Evolutionary conservation across 2,797 vertebrate genomes (phyloP), one percentile per base, ranked within the genome.

Genomic region (Gallinago stenura): DNA sequence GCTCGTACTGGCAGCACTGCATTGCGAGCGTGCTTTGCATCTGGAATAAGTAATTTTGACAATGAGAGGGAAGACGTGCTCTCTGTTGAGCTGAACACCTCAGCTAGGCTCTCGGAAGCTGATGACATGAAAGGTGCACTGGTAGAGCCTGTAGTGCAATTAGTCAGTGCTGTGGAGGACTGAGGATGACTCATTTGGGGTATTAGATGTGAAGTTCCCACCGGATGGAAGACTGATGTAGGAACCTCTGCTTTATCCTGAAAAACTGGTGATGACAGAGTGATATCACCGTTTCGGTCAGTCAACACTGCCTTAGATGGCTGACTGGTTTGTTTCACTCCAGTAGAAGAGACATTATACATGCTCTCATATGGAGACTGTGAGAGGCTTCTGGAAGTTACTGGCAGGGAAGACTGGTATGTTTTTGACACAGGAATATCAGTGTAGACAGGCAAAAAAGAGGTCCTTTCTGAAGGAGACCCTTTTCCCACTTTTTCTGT

Each of bases 41-140:
- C 53, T 31, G 87, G 43, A 71, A 75, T 17, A 12, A 75, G n/a
- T 61, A 51, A 45, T 87, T 83, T 66, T 86, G 56, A 88, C 76
- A 77, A 12, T 54, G 46, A 41, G 60, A 95, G 80, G 66, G 87
- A 93, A 88, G 91, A 66, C 0, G 1, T 45, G 80, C 61, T 93
- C 90, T 95, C 88, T 71, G 65, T 53, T 24, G 86, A 91, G 91
- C 86, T 82, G 79, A 57, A 26, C 39, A 71, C 53, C 83, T 87
- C 92, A 89, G 88, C 28, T 4, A 66, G 75, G 70, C 61, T 93
- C 93, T 93, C 17, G 8, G 93, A 89, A 96, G 79, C 71, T 66
- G 94, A 65, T 72, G 95, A 83, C 90, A 91, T 21, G 72, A 41
- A 65, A 71, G 70, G 80, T 20, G 78, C 91, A 62, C 61, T 66